These are phyloP conservation scores for Characodon lateralis DNA, from an alignment of 2,797 vertebrate species.

Conservation along the genomic window DNA sequence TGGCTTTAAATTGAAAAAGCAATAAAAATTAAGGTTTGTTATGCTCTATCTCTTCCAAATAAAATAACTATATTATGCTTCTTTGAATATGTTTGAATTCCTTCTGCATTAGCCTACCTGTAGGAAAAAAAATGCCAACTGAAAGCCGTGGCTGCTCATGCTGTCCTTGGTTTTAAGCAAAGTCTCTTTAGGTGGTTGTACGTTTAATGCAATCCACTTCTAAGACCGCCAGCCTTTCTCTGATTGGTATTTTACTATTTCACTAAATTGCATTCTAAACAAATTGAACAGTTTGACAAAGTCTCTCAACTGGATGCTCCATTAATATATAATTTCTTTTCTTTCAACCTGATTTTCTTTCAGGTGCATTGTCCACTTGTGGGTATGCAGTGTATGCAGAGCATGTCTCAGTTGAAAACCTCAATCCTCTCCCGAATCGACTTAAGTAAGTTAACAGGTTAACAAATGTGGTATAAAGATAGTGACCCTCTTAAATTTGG, in stretches of 20 bases:
- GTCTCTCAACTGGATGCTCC: not conserved
- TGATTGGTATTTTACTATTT: not conserved
- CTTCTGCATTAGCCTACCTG: not conserved
- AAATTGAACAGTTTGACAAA: not conserved
- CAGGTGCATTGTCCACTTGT: slow-evolving; percentile 74
- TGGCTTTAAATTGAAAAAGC: not conserved
- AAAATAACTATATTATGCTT: not conserved
- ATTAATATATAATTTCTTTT: not conserved
- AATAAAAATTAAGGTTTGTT: not conserved
- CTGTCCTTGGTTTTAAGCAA: too few relatives aligned
- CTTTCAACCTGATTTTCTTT: not conserved
- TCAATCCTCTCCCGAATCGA: slow-evolving; percentile 64
- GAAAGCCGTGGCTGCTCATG: too few relatives aligned
- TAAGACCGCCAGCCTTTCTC: too few relatives aligned
- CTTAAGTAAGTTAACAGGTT: slow-evolving; percentile 66
- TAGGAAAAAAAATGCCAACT: not conserved
- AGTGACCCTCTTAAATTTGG: not conserved
- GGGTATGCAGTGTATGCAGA: slow-evolving; percentile 80
- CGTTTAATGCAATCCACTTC: not conserved
- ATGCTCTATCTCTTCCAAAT: not conserved
- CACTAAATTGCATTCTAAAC: not conserved
- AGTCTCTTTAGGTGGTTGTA: too few relatives aligned
- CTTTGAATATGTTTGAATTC: not conserved
- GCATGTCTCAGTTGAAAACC: slow-evolving; percentile 75
- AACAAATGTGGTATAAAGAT: not conserved